These are phyloP conservation scores for Tiaroga cobitis DNA, from an alignment of 2,797 vertebrate genomes.

Conservation along the genomic window DNA sequence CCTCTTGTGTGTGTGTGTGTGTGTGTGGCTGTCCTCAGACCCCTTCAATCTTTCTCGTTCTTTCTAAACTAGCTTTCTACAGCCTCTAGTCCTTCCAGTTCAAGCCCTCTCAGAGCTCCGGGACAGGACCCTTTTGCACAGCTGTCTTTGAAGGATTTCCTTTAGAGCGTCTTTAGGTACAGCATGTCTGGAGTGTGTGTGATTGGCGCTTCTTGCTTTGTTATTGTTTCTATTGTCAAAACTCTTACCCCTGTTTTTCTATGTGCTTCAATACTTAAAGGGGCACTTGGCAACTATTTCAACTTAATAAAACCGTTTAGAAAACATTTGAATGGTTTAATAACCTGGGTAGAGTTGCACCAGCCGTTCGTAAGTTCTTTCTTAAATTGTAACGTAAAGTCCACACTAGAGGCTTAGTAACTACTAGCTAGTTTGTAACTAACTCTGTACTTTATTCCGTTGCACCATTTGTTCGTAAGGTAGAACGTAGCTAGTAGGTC, in stretches of 20 bases:
- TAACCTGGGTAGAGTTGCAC: no score
- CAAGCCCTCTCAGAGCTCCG: slow-evolving; percentile 89
- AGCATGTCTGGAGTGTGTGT: slow-evolving; percentile 51
- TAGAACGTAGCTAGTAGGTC: no score
- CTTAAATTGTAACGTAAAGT: no score
- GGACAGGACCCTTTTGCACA: slow-evolving; percentile 91
- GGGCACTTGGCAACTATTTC: no score
- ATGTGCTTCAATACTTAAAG: not conserved
- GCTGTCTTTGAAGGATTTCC: slow-evolving; percentile 94
- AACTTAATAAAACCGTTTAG: no score
- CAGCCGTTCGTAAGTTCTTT: no score
- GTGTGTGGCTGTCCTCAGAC: slow-evolving; percentile 74
- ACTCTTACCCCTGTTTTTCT: not conserved
- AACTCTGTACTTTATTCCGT: no score
- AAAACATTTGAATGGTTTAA: no score
- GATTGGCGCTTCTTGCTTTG: slow-evolving; percentile 34
- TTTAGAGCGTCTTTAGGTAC: slow-evolving; percentile 92
- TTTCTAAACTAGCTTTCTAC: slow-evolving; percentile 88
- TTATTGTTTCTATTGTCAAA: slow-evolving; percentile 28
- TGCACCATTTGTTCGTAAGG: no score
- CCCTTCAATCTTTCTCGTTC: slow-evolving; percentile 83
- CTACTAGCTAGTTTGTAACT: no score
- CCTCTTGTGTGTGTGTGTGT: slow-evolving; percentile 36
- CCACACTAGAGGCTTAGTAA: no score
- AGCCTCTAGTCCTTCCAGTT: slow-evolving; percentile 91